A percentile compares a stretch with the other conserved stretches of the same genome.
These are phyloP conservation scores for Anastrepha ludens DNA, from an alignment of 1,140 invertebrate genomes.

Conservation along the genomic window DNA sequence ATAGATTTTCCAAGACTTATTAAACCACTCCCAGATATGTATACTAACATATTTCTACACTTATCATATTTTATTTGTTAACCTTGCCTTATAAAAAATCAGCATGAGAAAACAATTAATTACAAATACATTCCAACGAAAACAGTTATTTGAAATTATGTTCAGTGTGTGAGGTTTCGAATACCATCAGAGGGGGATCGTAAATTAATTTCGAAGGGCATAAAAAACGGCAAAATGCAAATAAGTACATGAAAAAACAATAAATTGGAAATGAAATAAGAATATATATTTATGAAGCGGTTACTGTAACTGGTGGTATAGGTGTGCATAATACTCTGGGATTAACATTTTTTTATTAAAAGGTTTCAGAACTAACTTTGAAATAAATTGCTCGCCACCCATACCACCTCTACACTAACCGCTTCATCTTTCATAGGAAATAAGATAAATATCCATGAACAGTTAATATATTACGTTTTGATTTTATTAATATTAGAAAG, in stretches of 20 bases:
- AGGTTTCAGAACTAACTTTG: no score
- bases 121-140: background rate
- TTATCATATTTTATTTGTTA: no score
- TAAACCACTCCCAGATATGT: no score
- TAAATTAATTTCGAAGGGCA: background rate
- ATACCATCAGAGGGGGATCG: background rate
- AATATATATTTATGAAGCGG: background rate
- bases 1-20: no score
- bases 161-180: background rate
- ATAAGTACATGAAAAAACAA: background rate
- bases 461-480: background rate
- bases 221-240: constrained; percentile 23
- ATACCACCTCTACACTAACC: background rate
- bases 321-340: no score
- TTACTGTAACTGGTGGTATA: no score
- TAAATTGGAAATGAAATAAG: background rate
- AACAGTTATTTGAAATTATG: background rate
- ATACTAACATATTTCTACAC: no score
- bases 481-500: constrained; percentile 7
- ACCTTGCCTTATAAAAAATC: background rate
- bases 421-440: background rate
- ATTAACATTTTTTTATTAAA: no score
- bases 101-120: no score
- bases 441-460: background rate
- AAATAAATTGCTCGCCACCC: no score